These are phyloP conservation scores for Drosophila formosana DNA, from an alignment of 2,888 invertebrate species.

Conservation along the genomic window DNA sequence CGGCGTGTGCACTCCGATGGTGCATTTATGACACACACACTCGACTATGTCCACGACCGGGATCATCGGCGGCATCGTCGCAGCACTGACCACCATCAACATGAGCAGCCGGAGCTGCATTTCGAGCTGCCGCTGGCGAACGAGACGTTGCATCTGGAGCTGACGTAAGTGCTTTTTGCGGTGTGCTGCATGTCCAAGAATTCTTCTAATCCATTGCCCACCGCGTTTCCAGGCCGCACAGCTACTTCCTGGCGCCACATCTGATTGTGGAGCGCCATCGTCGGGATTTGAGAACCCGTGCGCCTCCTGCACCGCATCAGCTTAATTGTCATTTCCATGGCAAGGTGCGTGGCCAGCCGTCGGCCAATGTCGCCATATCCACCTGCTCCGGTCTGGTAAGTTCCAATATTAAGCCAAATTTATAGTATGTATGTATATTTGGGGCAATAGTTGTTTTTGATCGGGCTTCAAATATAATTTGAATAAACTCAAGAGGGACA, in stretches of 20 bases:
- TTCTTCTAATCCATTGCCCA: constrained; percentile 23
- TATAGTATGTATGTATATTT: not conserved
- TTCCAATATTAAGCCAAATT: not conserved
- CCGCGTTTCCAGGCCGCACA: constrained; percentile 86
- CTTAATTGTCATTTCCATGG: constrained; percentile 93
- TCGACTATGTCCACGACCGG: constrained; percentile 82
- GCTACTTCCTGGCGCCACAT: constrained; percentile 89
- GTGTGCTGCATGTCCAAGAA: not conserved
- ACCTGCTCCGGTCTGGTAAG: constrained; percentile 94
- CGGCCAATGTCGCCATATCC: constrained; percentile 91
- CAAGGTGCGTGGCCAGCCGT: constrained; percentile 89
- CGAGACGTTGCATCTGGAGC: constrained; percentile 84
- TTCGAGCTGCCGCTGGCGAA: constrained; percentile 67
- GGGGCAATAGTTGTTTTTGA: too few species aligned
- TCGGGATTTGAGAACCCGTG: constrained; percentile 86
- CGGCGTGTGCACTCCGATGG: constrained; percentile 82
- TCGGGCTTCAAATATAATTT: too few species aligned
- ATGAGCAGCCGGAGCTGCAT: constrained; percentile 51
- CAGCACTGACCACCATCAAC: constrained; percentile 21
- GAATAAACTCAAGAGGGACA: too few species aligned
- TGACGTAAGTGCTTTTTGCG: constrained; percentile 77
- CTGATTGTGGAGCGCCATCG: constrained; percentile 90
- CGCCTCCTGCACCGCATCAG: constrained; percentile 65
- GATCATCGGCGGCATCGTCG: constrained; percentile 72
- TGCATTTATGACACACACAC: constrained; percentile 81